phyloP scores from a whole-genome alignment of 2,888 invertebrate species.

The Dioctria linearis region DNA sequence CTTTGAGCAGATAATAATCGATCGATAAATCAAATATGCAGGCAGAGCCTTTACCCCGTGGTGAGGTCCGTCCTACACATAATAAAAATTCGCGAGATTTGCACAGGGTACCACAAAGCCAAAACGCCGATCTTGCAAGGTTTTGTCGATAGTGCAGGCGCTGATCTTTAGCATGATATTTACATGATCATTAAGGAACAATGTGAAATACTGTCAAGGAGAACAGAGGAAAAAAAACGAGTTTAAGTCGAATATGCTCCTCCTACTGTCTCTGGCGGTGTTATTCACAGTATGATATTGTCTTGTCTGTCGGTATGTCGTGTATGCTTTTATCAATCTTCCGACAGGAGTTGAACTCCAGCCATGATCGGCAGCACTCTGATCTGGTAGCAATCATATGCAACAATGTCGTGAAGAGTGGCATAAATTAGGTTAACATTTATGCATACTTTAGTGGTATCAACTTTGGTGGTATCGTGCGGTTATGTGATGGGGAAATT shows the following conservation, averaged over 20 bases:
- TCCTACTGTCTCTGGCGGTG: constrained; percentile 29
- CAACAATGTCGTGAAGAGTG: constrained; percentile 19
- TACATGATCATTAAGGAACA: constrained; percentile 53
- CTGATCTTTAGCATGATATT: constrained; percentile 53
- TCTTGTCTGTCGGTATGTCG: not conserved
- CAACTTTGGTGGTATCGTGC: constrained; percentile 26
- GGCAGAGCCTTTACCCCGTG: constrained; percentile 36
- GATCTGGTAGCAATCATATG: constrained; percentile 44
- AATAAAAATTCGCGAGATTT: constrained; percentile 28
- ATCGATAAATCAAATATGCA: constrained; percentile 52
- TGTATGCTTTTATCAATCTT: constrained; percentile 22
- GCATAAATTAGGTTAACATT: constrained; percentile 46
- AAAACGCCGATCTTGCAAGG: constrained; percentile 29
- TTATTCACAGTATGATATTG: not conserved
- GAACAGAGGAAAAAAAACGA: not conserved
- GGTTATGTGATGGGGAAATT: not conserved
- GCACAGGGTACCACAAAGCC: constrained; percentile 21
- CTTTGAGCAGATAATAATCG: constrained; percentile 35
- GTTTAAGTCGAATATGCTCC: constrained; percentile 33
- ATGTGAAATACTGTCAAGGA: constrained; percentile 32
- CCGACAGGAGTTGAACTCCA: constrained; percentile 17
- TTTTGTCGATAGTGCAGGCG: constrained; percentile 39
- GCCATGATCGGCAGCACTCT: constrained; percentile 36
- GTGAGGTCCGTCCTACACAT: constrained; percentile 52
- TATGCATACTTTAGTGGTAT: constrained; percentile 14